Conservation (phyloP, 2,113 vertebrate genomes). For the Toxotes chatareus region DNA sequence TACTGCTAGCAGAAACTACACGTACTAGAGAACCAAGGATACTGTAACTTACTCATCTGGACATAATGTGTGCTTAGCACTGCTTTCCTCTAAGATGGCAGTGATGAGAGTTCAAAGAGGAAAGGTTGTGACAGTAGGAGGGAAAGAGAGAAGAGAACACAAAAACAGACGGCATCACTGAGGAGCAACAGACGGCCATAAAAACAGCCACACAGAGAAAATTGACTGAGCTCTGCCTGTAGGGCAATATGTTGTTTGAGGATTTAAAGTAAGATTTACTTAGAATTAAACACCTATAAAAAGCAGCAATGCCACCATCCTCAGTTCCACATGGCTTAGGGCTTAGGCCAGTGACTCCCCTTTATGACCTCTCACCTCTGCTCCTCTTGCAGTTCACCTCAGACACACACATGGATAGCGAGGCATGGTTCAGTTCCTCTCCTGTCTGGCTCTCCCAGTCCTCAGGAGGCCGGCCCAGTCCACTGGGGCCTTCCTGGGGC, state of each 20-base stretch:
- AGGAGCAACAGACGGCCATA: slow-evolving; percentile 38
- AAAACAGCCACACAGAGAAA: slow-evolving; percentile 33
- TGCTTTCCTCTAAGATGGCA: slow-evolving; percentile 90
- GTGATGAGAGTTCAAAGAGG: slow-evolving; percentile 77
- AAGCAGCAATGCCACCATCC: background rate
- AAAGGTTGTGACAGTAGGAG: slow-evolving; percentile 49
- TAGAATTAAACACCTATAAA: background rate
- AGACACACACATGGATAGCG: slow-evolving; percentile 90
- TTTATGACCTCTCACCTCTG: slow-evolving; percentile 86
- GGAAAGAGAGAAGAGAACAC: slow-evolving; percentile 52
- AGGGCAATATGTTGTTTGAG: background rate
- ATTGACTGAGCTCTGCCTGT: slow-evolving; percentile 6
- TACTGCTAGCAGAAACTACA: slow-evolving; percentile 51
- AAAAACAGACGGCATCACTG: slow-evolving; percentile 55
- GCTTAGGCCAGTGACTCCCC: background rate
- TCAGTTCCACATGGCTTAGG: background rate
- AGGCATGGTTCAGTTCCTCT: slow-evolving; percentile 87
- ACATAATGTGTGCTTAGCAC: slow-evolving; percentile 86
- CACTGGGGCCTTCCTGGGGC: slow-evolving; percentile 71
- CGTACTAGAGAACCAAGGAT: slow-evolving; percentile 21
- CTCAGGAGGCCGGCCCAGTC: slow-evolving; percentile 57
- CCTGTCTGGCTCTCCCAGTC: slow-evolving; percentile 86
- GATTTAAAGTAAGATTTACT: background rate
- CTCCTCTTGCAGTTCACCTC: slow-evolving; percentile 90
- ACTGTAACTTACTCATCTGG: slow-evolving; percentile 90